These are phyloP conservation scores for Serrognathus titanus DNA, from an alignment of 2,888 invertebrate genomes.

Conservation along the genomic window DNA sequence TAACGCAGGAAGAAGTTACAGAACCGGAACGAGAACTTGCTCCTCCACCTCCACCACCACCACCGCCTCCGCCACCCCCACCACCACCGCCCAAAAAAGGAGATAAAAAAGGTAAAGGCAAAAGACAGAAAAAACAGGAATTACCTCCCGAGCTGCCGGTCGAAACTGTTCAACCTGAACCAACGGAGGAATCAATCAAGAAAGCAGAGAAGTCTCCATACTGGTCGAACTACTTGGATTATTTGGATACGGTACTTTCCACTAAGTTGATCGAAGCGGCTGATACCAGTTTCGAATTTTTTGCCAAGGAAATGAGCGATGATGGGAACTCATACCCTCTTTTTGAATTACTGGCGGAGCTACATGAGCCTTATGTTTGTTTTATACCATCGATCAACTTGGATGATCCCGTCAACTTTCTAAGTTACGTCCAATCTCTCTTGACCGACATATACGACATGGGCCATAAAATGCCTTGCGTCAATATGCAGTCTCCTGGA, in stretches of 20 bases:
- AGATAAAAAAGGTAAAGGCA: slow-evolving; percentile 13
- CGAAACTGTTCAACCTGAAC: slow-evolving; percentile 16
- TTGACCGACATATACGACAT: slow-evolving; percentile 76
- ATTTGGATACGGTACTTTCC: slow-evolving; percentile 61
- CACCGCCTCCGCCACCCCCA: slow-evolving; percentile 7
- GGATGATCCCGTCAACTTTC: slow-evolving; percentile 64
- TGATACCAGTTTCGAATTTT: slow-evolving; percentile 43
- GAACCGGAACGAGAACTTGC: slow-evolving; percentile 5
- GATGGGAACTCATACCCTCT: slow-evolving; percentile 62
- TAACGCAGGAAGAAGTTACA: neutral
- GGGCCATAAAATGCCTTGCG: slow-evolving; percentile 66
- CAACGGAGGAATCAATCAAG: slow-evolving; percentile 18
- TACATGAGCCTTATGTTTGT: slow-evolving; percentile 69
- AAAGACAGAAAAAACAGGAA: slow-evolving; percentile 40
- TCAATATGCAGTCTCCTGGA: slow-evolving; percentile 39
- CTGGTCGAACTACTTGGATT: slow-evolving; percentile 63
- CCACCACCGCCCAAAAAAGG: slow-evolving; percentile 40
- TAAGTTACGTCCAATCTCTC: slow-evolving; percentile 63
- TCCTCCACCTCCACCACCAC: slow-evolving; percentile 1
- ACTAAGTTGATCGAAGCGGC: slow-evolving; percentile 54
- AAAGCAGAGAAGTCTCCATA: slow-evolving; percentile 56
- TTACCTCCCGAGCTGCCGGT: slow-evolving; percentile 14
- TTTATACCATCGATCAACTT: slow-evolving; percentile 72
- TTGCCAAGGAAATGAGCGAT: slow-evolving; percentile 60
- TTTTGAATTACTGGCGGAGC: slow-evolving; percentile 71